Percentiles rank a stretch among this genome's conserved stretches.
phyloP scores from a whole-genome alignment of 2,113 vertebrate genomes.

The Toxotes chatareus region DNA sequence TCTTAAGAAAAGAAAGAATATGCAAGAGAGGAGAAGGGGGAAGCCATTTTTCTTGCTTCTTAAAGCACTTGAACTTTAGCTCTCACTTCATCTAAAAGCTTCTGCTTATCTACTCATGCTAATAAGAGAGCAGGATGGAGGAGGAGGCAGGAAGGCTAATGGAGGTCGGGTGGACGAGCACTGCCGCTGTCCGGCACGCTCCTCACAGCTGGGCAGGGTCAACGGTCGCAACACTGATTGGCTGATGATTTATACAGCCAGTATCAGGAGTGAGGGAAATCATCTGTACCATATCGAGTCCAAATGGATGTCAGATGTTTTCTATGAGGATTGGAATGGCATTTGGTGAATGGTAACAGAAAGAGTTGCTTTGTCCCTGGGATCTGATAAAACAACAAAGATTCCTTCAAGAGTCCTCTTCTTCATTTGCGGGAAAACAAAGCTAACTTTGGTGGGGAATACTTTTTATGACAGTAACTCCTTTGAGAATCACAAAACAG shows the following conservation, averaged over 20 bases:
- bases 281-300: slow-evolving; percentile 57
- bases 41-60: slow-evolving; percentile 50
- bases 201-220: slow-evolving; percentile 73
- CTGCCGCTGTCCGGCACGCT: slow-evolving; percentile 57
- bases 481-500: background rate
- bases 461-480: background rate
- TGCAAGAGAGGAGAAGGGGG: slow-evolving; percentile 15
- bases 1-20: background rate
- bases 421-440: background rate
- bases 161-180: slow-evolving; percentile 44
- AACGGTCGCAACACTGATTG: slow-evolving; percentile 54
- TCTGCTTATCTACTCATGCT: slow-evolving; percentile 47
- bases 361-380: slow-evolving; percentile 9
- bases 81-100: slow-evolving; percentile 49
- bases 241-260: slow-evolving; percentile 49
- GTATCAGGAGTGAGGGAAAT: slow-evolving; percentile 67
- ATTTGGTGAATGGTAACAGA: slow-evolving; percentile 23
- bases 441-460: background rate
- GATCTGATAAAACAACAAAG: slow-evolving; percentile 10
- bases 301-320: slow-evolving; percentile 52
- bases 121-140: slow-evolving; percentile 32
- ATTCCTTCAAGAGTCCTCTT: background rate
- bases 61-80: slow-evolving; percentile 60
- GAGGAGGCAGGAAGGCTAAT: slow-evolving; percentile 21
- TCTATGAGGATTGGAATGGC: slow-evolving; percentile 44